phyloP scores from a whole-genome alignment of 2,797 vertebrate genomes.

The Ptychadena robeensis region DNA sequence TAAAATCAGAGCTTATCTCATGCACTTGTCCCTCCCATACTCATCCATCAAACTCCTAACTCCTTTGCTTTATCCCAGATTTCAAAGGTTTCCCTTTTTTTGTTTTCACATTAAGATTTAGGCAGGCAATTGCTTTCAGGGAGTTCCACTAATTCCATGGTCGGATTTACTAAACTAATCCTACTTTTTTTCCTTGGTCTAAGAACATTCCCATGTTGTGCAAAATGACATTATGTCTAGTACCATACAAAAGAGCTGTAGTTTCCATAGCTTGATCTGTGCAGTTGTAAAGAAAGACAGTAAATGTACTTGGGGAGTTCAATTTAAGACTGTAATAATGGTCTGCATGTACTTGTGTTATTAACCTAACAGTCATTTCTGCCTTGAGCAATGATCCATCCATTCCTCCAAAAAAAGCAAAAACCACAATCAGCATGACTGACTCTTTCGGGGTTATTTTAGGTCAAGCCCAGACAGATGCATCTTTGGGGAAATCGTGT shows the following conservation, averaged over 20 bases:
- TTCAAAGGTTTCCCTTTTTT: constrained; percentile 60
- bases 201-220: constrained; percentile 50
- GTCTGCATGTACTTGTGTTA: constrained; percentile 39
- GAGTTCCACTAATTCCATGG: constrained; percentile 57
- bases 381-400: constrained; percentile 43
- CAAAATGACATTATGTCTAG: constrained; percentile 53
- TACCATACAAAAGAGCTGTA: constrained; percentile 26
- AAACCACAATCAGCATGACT: constrained; percentile 15
- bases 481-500: constrained; percentile 18
- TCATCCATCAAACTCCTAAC: constrained; percentile 57
- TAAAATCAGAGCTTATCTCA: constrained; percentile 48
- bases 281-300: neutral
- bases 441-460: constrained; percentile 43
- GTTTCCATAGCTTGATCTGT: constrained; percentile 17
- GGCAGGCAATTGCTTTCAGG: constrained; percentile 35
- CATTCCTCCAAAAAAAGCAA: constrained; percentile 32
- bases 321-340: constrained; percentile 37
- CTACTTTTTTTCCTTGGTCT: constrained; percentile 43
- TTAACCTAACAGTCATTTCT: constrained; percentile 51
- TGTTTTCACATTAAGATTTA: constrained; percentile 50
- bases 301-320: constrained; percentile 19
- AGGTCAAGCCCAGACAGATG: constrained; percentile 44
- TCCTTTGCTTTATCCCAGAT: constrained; percentile 56
- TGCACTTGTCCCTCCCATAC: constrained; percentile 28
- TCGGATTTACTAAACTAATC: constrained; percentile 64